Base-by-base conservation (phyloP, 2,888 invertebrate genomes). In the Napeogenes inachia region DNA sequence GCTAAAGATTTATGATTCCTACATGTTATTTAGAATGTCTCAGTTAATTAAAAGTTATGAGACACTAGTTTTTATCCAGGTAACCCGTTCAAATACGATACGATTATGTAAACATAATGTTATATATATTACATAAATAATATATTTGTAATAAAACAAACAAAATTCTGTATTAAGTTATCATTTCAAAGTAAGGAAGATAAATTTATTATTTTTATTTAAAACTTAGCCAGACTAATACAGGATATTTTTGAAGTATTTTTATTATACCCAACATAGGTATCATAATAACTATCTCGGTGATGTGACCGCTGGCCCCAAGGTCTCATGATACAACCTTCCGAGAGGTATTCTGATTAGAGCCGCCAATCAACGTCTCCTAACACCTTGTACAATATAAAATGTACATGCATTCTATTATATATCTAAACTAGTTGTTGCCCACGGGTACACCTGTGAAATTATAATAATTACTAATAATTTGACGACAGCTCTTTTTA, bases 291-390 rank as follows among this genome's bases (percentile, higher is more conserved):
- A 50, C 50, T 50, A 50, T 50, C 50, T 30, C 50, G 12, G 50
- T 30, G 50, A 50, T 50, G 50, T 50, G 50, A 50, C 50, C 50
- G 50, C 30, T 30, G 6, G 50, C 8, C 30, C 65, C 80, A 83
- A 82, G 83, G 83, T 76, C 73, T 63, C 79, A 80, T 80, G 80
- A 78, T 74, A 71, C 72, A 77, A 81, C 81, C 81, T 83, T 80
- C 78, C 65, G 60, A 62, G 70, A 77, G 74, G 76, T 73, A 79
- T 80, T 76, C 75, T 80, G 78, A 81, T 82, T 80, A 80, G 75
- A 76, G 56, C 75, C 77, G 77, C 77, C 67, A 68, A 65, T 68
- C 68, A 63, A 61, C 42, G 57, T 57, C 61, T 30, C 12, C 30
- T 3, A 35, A 61, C 64, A 56, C 56, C 59, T 59, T 64, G 30